Conservation (phyloP, 1,140 invertebrate genomes). For the Cyclina sinensis region DNA sequence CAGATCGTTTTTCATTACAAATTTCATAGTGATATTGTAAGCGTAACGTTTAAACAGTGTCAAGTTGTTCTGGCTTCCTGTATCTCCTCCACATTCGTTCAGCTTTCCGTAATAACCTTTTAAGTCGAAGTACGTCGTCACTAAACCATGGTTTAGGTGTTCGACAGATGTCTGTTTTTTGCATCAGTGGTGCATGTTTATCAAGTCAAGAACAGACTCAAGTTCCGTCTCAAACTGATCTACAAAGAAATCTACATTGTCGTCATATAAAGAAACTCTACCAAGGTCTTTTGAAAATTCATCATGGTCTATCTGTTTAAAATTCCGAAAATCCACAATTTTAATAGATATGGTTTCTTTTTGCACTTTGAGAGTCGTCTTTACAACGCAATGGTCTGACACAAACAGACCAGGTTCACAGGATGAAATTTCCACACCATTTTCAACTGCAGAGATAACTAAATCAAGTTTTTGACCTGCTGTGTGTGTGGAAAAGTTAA, state of each 20-base stretch:
- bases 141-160: constrained; percentile 37
- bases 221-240: constrained; percentile 52
- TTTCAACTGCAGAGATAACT: background rate
- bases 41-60: background rate
- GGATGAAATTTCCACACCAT: background rate
- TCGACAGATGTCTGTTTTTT: constrained; percentile 46
- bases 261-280: background rate
- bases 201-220: constrained; percentile 27
- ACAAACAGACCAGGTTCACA: constrained; percentile 42
- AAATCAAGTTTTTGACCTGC: constrained; percentile 12
- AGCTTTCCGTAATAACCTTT: constrained; percentile 34
- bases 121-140: constrained; percentile 44
- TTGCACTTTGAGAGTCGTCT: background rate
- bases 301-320: constrained; percentile 26
- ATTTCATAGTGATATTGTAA: constrained; percentile 26
- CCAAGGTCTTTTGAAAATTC: constrained; percentile 9
- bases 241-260: constrained; percentile 14
- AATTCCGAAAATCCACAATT: constrained; percentile 31
- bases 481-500: constrained; percentile 25
- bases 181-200: constrained; percentile 43
- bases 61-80: background rate
- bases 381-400: constrained; percentile 1
- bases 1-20: background rate
- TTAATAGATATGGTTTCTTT: constrained; percentile 21
- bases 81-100: constrained; percentile 21